Evolutionary conservation across 30 jellyfish, hydroid and myxozoan genomes (phyloP), one percentile per base, ranked within the genome.

Genomic region (Aurelia aurita): DNA sequence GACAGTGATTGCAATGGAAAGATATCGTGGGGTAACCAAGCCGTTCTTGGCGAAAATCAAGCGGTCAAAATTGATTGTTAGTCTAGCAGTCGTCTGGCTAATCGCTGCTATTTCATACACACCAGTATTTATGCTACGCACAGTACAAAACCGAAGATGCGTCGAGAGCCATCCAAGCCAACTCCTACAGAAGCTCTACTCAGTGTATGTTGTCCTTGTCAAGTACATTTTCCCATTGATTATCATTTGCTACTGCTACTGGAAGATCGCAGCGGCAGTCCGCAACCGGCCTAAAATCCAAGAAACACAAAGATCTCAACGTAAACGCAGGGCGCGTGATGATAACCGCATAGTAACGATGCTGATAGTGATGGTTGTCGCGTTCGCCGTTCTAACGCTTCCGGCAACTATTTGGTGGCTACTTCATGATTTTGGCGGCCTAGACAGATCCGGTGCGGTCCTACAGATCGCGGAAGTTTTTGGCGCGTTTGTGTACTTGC

Each of bases 401-500:
- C 96, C 96, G 47, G 84, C 90, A 23, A 75, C 96, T 0, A 77
- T 87, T 58, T 87, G 96, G 96, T 87, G 96, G 96, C 61, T 87
- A 0, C 32, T 74, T 19, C 58, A 73, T 43, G 96, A 87, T 57
- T 87, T 75, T 77, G 79, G 81, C 14, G 76, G 74, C 14, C 45
- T 58, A 71, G 39, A 34, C 13, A 15, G 79, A 64, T 9, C 58
- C 47, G 73, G 32, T 8, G 55, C 69, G 13, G 39, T 79, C n/a
- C 76, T 87, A 79, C 78, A 77, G 34, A 61, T 76, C 1, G 44
- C 69, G 3, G 96, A 87, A 77, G 91, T 69, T 34, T 76, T 87
- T 49, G 96, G 85, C 8, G 68, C 82, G 55, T 34, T 87, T 18
- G 96, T 87, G 25, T 87, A 87, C 26, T 69, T 87, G 39, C 88